Conservation (phyloP, 2,888 invertebrate species). For the Eupeodes luniger region DNA sequence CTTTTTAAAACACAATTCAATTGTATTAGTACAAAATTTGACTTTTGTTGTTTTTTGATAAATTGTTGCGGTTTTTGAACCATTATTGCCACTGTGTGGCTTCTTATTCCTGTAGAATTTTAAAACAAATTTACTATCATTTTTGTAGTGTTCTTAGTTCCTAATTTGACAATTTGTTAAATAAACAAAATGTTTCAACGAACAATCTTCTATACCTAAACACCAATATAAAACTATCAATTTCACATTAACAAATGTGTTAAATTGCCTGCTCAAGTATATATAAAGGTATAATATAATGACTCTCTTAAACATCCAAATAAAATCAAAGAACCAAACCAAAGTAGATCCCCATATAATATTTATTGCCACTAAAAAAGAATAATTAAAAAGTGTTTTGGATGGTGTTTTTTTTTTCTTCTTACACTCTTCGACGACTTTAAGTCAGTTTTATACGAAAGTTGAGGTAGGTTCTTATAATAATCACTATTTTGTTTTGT, state of each 20-base stretch:
- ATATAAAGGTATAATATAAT: constrained; percentile 39
- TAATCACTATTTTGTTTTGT: constrained; percentile 56
- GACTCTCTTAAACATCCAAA: constrained; percentile 57
- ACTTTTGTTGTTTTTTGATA: too few species aligned
- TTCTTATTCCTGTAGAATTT: too few species aligned
- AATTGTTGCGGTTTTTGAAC: too few species aligned
- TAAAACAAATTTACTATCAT: too few species aligned
- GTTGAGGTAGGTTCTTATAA: constrained; percentile 69
- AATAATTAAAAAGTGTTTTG: constrained; percentile 70
- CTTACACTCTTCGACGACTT: neutral
- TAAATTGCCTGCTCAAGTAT: constrained; percentile 52
- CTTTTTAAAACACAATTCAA: too few species aligned
- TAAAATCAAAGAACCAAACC: constrained; percentile 69
- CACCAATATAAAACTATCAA: constrained; percentile 9
- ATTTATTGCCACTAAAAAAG: constrained; percentile 75
- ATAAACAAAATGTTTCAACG: too few species aligned
- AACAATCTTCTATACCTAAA: too few species aligned
- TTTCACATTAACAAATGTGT: constrained; percentile 29
- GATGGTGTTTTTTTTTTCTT: constrained; percentile 3
- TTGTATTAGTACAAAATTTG: too few species aligned
- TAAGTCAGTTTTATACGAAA: constrained; percentile 36
- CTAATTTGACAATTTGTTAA: too few species aligned
- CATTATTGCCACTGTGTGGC: too few species aligned
- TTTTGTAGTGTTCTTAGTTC: too few species aligned
- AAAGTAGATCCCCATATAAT: constrained; percentile 74